Conservation (phyloP, 2,888 invertebrate genomes). For the Cinara cedri region DNA sequence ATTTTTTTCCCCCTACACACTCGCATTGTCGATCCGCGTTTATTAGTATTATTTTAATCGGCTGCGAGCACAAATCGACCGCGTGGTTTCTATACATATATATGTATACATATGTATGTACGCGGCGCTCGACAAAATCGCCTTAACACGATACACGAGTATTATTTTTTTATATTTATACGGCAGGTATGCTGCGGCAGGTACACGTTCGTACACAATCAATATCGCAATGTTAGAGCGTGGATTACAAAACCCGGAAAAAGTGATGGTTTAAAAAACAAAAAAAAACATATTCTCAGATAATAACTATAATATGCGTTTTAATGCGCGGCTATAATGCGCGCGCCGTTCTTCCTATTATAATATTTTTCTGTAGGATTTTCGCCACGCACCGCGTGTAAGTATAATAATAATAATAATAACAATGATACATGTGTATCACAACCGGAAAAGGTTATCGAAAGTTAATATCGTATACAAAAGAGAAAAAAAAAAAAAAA, state of each 20-base stretch:
- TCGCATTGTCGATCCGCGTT: not conserved
- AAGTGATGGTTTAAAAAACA: too few relatives aligned
- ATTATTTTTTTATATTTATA: not conserved
- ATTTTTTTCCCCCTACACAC: not conserved
- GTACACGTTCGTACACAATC: not conserved
- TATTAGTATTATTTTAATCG: too few relatives aligned
- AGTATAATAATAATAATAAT: too few relatives aligned
- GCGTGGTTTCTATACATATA: not conserved
- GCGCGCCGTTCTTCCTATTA: too few relatives aligned
- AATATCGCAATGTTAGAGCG: not conserved
- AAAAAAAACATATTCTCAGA: too few relatives aligned
- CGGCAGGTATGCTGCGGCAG: too few relatives aligned
- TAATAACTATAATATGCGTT: too few relatives aligned
- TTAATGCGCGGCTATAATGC: too few relatives aligned
- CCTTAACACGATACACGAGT: not conserved
- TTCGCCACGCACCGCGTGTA: not conserved
- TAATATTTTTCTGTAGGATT: not conserved
- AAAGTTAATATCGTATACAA: not conserved
- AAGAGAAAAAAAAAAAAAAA: too few relatives aligned
- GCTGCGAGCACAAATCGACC: not conserved
- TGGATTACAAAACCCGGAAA: constrained; percentile 7
- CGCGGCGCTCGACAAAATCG: too few relatives aligned
- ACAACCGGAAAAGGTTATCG: constrained; percentile 41
- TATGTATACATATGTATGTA: not conserved
- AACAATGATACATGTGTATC: not conserved